Base-by-base conservation (phyloP, 1,140 invertebrate genomes). In the Sweltsa coloradensis region DNA sequence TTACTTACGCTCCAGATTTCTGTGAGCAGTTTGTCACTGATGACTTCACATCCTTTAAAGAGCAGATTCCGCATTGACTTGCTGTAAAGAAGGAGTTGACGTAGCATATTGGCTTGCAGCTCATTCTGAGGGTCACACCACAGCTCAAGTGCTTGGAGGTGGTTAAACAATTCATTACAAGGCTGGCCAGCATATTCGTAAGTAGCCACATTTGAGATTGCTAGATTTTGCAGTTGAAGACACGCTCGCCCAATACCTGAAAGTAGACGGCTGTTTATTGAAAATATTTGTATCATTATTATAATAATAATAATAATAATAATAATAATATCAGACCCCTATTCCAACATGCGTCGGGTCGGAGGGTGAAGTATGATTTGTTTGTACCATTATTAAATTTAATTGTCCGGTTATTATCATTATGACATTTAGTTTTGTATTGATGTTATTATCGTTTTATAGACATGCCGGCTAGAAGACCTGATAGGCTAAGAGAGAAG, bases 191-290 rank as follows among this genome's bases (percentile, higher is more conserved):
- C 36, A 3, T 47, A 45, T 42, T 56, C 53, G 31, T 55, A 47
- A 3, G 55, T 34, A 13, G 49, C 49, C 26, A 65, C 57, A 26
- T 51, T 55, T 25, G 60, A 59, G 3, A 64, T 34, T 22, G 63
- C 62, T 26, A 65, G 34, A 49, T 65, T 64, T 40, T 52, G 29
- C n/a, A 63, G 47, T 6, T 47, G 42, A 3, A 55, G 59, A 47
- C 61, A 63, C n/a, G 53, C 47, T 45, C 41, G 37, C 22, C 59
- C 60, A 11, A 63, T 47, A 53, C 52, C 61, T 62, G 34, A n/a
- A 36, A 48, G 34, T n/a, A n/a, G n/a, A n/a, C n/a, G n/a, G n/a
- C n/a, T n/a, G n/a, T n/a, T n/a, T n/a, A n/a, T n/a, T n/a, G n/a
- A n/a, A n/a, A n/a, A n/a, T n/a, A n/a, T n/a, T n/a, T n/a, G n/a